A percentile compares a stretch with the other conserved stretches of the same genome.
These are phyloP conservation scores for Huso huso DNA, from an alignment of 2,797 vertebrate genomes.

Conservation along the genomic window DNA sequence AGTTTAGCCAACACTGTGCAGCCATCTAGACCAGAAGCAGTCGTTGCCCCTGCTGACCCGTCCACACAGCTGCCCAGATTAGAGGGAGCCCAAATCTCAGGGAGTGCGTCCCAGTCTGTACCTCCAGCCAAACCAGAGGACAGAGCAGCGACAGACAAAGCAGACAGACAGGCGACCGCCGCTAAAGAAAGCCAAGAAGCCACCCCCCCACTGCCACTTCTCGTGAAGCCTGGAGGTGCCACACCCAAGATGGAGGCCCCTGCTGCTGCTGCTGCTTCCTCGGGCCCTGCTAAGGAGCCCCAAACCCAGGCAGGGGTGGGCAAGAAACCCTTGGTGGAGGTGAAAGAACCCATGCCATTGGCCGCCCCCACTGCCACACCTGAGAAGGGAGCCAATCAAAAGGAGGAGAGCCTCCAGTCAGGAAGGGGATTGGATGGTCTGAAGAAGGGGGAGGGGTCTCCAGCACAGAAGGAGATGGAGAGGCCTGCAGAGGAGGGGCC, in stretches of 20 bases:
- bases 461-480: constrained; percentile 27
- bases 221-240: no score
- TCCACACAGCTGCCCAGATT: neutral
- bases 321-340: neutral
- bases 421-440: constrained; percentile 5
- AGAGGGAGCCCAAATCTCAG: constrained; percentile 7
- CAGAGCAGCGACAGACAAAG: neutral
- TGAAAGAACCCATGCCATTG: constrained; percentile 7
- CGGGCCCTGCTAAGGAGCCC: neutral
- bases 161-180: constrained; percentile 10
- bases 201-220: neutral
- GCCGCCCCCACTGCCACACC: constrained; percentile 21
- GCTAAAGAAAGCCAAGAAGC: neutral
- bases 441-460: constrained; percentile 33
- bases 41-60: constrained; percentile 20
- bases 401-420: constrained; percentile 2
- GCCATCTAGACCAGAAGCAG: constrained; percentile 15
- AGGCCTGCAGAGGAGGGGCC: neutral
- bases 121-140: constrained; percentile 7
- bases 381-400: constrained; percentile 14
- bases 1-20: constrained; percentile 9
- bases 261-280: no score
- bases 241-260: no score
- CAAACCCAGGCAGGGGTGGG: neutral
- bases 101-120: constrained; percentile 2